These are phyloP conservation scores for Xerus inauris DNA, from an alignment of 2,113 vertebrate species.

Conservation along the genomic window DNA sequence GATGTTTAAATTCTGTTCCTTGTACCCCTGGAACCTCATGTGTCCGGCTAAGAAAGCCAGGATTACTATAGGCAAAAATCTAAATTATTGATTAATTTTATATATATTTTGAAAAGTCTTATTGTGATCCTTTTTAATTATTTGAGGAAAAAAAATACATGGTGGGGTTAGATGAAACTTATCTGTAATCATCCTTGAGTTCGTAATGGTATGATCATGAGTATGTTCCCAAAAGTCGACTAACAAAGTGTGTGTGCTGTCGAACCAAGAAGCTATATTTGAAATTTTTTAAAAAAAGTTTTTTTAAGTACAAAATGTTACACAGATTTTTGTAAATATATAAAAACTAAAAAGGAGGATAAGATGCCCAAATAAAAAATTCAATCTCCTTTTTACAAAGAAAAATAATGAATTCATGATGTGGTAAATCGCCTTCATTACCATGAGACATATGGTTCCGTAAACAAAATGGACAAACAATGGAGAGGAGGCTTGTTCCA, in stretches of 20 bases:
- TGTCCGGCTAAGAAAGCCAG: neutral
- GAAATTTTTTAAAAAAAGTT: neutral
- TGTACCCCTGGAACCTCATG: rapidly evolving
- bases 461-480: slow-evolving; percentile 75
- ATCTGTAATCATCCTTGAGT: neutral
- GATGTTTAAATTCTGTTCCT: neutral
- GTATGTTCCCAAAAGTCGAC: slow-evolving; percentile 13
- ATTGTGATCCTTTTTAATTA: neutral
- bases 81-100: neutral
- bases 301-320: slow-evolving; percentile 66
- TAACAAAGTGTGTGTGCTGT: slow-evolving; percentile 35
- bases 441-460: slow-evolving; percentile 83
- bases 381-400: slow-evolving; percentile 79
- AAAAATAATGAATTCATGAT: slow-evolving; percentile 85
- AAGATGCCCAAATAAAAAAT: slow-evolving; percentile 70
- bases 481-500: slow-evolving; percentile 73
- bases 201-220: neutral
- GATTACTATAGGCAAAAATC: neutral
- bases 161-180: neutral
- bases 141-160: neutral
- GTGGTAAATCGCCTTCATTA: slow-evolving; percentile 79
- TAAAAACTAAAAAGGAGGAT: slow-evolving; percentile 70
- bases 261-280: slow-evolving; percentile 66
- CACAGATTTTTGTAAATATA: slow-evolving; percentile 41
- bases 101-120: slow-evolving; percentile 1